Percentiles rank a stretch among this genome's conserved stretches.
These are phyloP conservation scores for Epinotia brunnichana DNA, from an alignment of 2,888 invertebrate genomes.

Conservation along the genomic window DNA sequence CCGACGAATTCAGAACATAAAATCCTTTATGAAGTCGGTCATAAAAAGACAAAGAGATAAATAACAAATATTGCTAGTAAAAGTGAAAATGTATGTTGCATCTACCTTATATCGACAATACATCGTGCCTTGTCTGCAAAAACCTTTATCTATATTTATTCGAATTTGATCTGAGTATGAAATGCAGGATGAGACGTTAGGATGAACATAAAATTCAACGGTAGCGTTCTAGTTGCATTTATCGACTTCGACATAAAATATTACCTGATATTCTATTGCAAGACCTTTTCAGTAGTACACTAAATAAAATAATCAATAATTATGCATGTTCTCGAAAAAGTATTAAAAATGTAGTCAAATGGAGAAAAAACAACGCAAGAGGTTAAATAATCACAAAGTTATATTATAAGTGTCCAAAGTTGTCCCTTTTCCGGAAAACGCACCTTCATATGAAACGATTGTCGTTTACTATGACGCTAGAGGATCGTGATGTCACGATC, in stretches of 20 bases:
- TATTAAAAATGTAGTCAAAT: no score
- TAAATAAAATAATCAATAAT: no score
- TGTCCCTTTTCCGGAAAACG: no score
- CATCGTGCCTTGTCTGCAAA: conserved; percentile 10
- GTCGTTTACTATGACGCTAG: no score
- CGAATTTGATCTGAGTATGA: conserved; percentile 32
- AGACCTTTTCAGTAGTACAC: conserved; percentile 3
- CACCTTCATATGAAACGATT: no score
- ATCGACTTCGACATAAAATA: conserved; percentile 14
- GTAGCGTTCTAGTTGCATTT: conserved; percentile 19
- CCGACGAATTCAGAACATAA: no score
- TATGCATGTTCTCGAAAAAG: no score
- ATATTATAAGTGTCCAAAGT: no score
- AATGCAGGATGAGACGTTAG: conserved; percentile 31
- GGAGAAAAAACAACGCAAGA: no score
- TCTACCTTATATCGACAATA: neutral
- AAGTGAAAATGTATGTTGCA: neutral
- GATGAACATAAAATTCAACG: conserved; percentile 40
- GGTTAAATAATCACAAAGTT: no score
- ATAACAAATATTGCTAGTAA: neutral
- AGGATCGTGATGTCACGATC: no score
- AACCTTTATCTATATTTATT: conserved; percentile 26
- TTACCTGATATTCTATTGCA: neutral
- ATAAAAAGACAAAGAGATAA: neutral
- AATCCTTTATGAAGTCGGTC: no score